Evolutionary conservation across 1,140 invertebrate genomes (phyloP).

Genomic region (Monomorium pharaonis): DNA sequence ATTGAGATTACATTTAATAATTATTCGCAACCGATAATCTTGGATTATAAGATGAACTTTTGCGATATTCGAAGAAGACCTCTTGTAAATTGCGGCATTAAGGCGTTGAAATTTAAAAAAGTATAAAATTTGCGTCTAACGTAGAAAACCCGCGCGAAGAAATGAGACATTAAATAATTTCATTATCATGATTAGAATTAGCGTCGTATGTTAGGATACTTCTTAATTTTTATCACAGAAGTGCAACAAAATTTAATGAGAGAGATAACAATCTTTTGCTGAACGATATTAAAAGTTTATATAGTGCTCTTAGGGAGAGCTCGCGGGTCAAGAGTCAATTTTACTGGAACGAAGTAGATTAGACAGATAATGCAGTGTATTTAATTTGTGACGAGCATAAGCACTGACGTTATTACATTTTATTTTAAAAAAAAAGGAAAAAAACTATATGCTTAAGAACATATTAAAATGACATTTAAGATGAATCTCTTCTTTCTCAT

Average conservation of each 20-base stretch:
- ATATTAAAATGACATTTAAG: neutral
- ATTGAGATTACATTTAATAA: constrained; percentile 42
- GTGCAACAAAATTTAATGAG: constrained; percentile 39
- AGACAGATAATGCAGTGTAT: constrained; percentile 46
- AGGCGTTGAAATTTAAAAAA: neutral
- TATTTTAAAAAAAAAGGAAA: neutral
- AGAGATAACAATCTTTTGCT: constrained; percentile 36
- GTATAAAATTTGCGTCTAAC: neutral
- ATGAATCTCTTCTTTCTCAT: neutral
- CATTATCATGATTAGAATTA: constrained; percentile 11
- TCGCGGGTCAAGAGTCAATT: constrained; percentile 51
- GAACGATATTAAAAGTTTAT: constrained; percentile 55
- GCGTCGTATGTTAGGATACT: neutral
- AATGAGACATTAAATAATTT: neutral
- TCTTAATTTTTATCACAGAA: constrained; percentile 40
- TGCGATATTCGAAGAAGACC: neutral
- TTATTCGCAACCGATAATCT: constrained; percentile 27
- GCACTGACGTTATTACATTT: constrained; percentile 33
- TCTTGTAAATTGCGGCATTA: neutral
- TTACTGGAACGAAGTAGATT: constrained; percentile 47
- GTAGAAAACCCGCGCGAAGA: neutral
- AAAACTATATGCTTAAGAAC: neutral
- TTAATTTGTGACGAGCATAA: constrained; percentile 47
- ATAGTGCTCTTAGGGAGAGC: constrained; percentile 23
- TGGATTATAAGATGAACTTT: constrained; percentile 30